These are phyloP conservation scores for Dunckerocampus dactyliophorus DNA, from an alignment of 2,113 vertebrate genomes.

Conservation along the genomic window DNA sequence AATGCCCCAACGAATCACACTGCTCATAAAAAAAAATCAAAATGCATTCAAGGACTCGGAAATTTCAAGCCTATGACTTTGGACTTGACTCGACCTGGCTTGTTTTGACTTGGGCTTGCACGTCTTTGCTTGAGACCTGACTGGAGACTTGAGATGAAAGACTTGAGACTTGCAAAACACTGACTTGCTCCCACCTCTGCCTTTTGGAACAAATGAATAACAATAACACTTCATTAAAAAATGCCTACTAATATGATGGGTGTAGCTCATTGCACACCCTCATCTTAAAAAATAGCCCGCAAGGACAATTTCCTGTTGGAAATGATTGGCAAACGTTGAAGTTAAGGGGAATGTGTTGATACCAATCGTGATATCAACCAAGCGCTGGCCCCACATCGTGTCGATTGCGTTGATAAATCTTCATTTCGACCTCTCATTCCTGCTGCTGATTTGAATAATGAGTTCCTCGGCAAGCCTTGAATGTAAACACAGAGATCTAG, in stretches of 20 bases:
- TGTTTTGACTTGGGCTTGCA: too few relatives aligned
- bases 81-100: too few relatives aligned
- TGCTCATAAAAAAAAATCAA: too few relatives aligned
- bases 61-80: too few relatives aligned
- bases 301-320: background rate
- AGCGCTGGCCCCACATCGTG: background rate
- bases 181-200: too few relatives aligned
- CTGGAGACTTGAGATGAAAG: too few relatives aligned
- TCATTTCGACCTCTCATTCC: slow-evolving; percentile 1
- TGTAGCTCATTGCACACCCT: slow-evolving; percentile 7
- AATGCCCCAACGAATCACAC: too few relatives aligned
- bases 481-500: slow-evolving; percentile 1
- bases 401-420: slow-evolving; percentile 12
- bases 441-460: slow-evolving; percentile 1
- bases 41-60: too few relatives aligned
- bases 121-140: too few relatives aligned
- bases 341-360: background rate
- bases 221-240: background rate
- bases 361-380: slow-evolving; percentile 9
- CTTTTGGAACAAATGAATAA: too few relatives aligned
- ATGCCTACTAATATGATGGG: background rate
- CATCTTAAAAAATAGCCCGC: background rate
- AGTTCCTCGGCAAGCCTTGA: slow-evolving; percentile 1
- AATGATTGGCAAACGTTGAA: background rate
- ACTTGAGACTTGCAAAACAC: too few relatives aligned